Conservation (phyloP, 2,797 vertebrate species). For the Sebastes aleutianus region DNA sequence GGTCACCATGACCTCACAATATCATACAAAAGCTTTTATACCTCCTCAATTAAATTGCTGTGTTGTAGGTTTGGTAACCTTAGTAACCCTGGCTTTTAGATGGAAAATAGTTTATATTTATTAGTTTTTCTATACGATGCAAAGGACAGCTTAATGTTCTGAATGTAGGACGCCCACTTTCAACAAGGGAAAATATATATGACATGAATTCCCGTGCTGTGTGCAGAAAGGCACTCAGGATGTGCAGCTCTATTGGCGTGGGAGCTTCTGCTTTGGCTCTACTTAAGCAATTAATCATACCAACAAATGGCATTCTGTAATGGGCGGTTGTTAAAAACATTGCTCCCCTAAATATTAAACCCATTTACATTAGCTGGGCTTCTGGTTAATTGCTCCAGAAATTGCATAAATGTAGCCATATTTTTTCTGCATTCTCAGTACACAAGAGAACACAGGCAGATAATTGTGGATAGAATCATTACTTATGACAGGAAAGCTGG, state of each 20-base stretch:
- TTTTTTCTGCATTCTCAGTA: conserved; percentile 25
- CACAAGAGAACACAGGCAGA: conserved; percentile 1
- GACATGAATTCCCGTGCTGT: neutral
- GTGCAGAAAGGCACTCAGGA: conserved; percentile 8
- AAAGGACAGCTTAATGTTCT: neutral
- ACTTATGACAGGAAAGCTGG: neutral
- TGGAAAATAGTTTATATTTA: neutral
- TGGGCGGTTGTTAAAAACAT: conserved; percentile 33
- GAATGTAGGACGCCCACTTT: conserved; percentile 3
- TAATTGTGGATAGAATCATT: conserved; percentile 32
- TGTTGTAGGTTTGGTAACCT: neutral
- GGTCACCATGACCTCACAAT: neutral
- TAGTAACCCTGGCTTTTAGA: neutral
- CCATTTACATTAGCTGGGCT: conserved; percentile 42
- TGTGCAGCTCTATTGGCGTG: neutral
- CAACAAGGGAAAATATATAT: neutral
- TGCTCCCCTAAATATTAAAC: conserved; percentile 53
- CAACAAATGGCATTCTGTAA: conserved; percentile 52
- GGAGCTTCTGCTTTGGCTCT: conserved; percentile 19
- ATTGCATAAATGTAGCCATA: conserved; percentile 18
- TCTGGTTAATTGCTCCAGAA: conserved; percentile 45
- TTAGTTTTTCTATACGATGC: neutral
- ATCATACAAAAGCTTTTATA: neutral
- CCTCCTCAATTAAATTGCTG: neutral
- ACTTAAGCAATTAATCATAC: conserved; percentile 47